Conservation (phyloP, 1,140 invertebrate species). For the Cotesia vestalis region DNA sequence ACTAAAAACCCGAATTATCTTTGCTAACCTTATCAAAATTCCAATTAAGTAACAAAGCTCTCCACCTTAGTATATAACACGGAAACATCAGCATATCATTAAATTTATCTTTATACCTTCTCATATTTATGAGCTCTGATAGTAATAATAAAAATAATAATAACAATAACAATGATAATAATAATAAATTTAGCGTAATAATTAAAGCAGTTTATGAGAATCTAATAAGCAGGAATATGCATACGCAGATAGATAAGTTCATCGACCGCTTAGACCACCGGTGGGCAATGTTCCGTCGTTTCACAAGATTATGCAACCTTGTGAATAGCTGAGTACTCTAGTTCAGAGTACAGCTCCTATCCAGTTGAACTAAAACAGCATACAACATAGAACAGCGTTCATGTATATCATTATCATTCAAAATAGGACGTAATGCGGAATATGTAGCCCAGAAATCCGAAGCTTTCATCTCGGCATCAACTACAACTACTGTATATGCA, state of each 20-base stretch:
- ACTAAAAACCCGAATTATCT: no score
- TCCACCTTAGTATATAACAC: no score
- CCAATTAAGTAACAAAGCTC: no score
- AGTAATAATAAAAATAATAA: no score
- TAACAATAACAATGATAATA: no score
- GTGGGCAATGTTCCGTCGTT: conserved; percentile 21
- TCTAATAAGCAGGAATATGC: no score
- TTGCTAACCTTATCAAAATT: no score
- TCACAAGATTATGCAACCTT: conserved; percentile 29
- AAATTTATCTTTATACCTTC: no score
- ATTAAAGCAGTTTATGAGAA: no score
- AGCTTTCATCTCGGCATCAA: conserved; percentile 4
- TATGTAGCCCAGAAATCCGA: background rate
- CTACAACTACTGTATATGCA: no score
- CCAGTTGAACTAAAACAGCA: background rate
- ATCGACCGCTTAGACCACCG: conserved; percentile 29
- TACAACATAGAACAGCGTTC: background rate
- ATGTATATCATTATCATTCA: conserved; percentile 25
- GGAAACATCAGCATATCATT: background rate
- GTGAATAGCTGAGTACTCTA: conserved; percentile 15
- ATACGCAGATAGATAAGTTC: conserved; percentile 4
- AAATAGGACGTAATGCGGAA: conserved; percentile 12
- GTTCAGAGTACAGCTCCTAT: conserved; percentile 9
- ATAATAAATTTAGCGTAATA: no score
- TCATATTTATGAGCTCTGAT: no score